Evolutionary conservation across 2,113 vertebrate species (phyloP), one percentile per base, ranked within the genome.

Genomic region (Phrynocephalus versicolor): DNA sequence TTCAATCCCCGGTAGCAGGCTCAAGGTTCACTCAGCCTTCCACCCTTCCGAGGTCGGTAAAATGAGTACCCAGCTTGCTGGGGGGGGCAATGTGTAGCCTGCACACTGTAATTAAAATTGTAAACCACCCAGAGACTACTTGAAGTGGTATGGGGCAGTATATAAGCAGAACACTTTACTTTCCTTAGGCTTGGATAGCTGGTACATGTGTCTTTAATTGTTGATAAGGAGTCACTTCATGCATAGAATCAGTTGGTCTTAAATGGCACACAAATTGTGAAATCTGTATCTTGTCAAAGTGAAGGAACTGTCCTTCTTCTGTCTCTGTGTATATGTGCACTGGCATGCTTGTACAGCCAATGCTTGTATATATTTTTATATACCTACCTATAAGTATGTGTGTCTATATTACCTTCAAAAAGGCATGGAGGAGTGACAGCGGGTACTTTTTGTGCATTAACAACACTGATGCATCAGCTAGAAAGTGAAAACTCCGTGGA

Each of bases 391-490:
- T 51, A 9, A 19, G 71, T 85, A 27, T 85, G 10, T 25, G 16
- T 51, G 2, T 65, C 6, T 78, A 41, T 70, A 73, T 58, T 51
- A 2, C 57, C 41, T 88, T 92, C 86, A 86, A 62, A 81, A 94
- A 99, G 99, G 87, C 96, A 96, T 6, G 98, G 98, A 67, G 98
- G 98, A 85, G 96, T 97, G 89, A 97, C 97, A 1, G 98, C 98
- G 1, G 98, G 97, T 60, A 99, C 97, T 1, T 99, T 99, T 95
- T 99, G 98, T 90, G 95, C 97, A 27, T 95, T 99, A 55, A 95
- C 95, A 6, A 97, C 98, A 10, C 95, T 99, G 79, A 97, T 96
- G 91, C 94, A 96, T 82, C 98, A 99, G 75, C 96, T 99, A 83
- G 97, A 98, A 92, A 97, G 96, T 51, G 98, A 98, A 87, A 96